Base-by-base conservation (phyloP, 2,888 invertebrate genomes). In the Nemapogon koenigi region DNA sequence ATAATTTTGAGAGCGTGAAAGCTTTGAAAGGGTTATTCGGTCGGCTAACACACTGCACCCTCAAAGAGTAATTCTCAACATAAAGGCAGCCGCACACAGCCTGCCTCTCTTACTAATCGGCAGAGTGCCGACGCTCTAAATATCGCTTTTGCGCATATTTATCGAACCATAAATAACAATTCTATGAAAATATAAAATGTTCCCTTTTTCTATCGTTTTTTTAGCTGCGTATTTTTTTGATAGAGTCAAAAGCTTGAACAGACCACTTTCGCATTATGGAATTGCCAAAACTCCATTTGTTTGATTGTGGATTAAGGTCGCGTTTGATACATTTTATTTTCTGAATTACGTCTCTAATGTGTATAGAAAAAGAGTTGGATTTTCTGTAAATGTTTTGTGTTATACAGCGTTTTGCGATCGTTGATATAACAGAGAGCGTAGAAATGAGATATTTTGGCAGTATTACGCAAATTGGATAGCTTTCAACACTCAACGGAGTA, bases 401-500 rank as follows among this genome's bases (percentile, higher is more conserved):
- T 44, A 47, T 55, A 52, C 43, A 52, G 46, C 55, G 41, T 60
- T 61, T 53, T 46, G 42, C 44, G 36, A 42, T 46, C 46, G 48
- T 41, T 47, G 43, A 4, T 48, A 52, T 48, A 52, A 55, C 63
- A 70, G 68, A 68, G 64, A 75, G 71, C 73, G 76, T 72, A 78
- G 78, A 78, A 78, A 78, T 78, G 76, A 78, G 78, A 78, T 78
- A 78, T 78, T 78, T 78, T 75, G 78, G 73, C 67, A 76, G 78
- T 78, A 78, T 78, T 78, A 78, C 75, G 76, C 76, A 78, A 78
- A 78, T 78, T 78, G 78, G 78, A 78, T 78, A 76, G 78, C 78
- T 78, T 78, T 78, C 78, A 75, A 78, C 78, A 78, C 78, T 78
- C 78, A 66, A 71, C 76, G 69, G 67, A 73, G 76, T 76, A 75